Conservation (phyloP, 2,888 invertebrate genomes). For the Gastracanthus pulcherrimus region DNA sequence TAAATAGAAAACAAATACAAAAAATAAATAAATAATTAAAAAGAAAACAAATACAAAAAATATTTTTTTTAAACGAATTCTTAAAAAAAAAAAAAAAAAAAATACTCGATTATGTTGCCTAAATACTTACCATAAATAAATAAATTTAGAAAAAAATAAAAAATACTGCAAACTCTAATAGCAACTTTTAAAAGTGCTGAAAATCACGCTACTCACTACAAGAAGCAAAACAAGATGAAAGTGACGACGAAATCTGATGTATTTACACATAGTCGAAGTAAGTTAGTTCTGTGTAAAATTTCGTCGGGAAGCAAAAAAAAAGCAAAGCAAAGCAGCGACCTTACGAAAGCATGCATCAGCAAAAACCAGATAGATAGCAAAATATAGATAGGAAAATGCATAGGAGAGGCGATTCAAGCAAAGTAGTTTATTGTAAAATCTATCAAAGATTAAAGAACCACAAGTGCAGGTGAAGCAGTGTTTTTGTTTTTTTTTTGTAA, state of each 20-base stretch:
- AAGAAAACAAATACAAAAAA: background rate
- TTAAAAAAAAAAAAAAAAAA: background rate
- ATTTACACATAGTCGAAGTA: background rate
- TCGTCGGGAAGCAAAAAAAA: background rate
- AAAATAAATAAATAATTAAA: too few species aligned
- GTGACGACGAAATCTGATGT: background rate
- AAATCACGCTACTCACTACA: background rate
- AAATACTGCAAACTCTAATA: too few species aligned
- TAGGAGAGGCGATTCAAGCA: conserved; percentile 50
- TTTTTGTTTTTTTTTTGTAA: conserved; percentile 29
- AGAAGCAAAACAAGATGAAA: background rate
- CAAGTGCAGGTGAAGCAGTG: conserved; percentile 45
- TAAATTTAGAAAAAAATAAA: background rate
- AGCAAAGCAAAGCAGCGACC: background rate
- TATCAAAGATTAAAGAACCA: conserved; percentile 50
- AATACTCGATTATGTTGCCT: background rate
- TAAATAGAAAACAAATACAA: too few species aligned
- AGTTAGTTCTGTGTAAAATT: background rate
- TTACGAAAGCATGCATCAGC: conserved; percentile 30
- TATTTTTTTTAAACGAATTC: too few species aligned
- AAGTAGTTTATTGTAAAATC: conserved; percentile 58
- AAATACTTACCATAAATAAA: background rate
- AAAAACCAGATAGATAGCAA: conserved; percentile 19
- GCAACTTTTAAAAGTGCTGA: too few species aligned
- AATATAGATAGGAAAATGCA: conserved; percentile 31